A percentile compares a stretch with the other conserved stretches of the same genome.
phyloP scores from a whole-genome alignment of 2,113 vertebrate genomes.

The Myotis davidii region DNA sequence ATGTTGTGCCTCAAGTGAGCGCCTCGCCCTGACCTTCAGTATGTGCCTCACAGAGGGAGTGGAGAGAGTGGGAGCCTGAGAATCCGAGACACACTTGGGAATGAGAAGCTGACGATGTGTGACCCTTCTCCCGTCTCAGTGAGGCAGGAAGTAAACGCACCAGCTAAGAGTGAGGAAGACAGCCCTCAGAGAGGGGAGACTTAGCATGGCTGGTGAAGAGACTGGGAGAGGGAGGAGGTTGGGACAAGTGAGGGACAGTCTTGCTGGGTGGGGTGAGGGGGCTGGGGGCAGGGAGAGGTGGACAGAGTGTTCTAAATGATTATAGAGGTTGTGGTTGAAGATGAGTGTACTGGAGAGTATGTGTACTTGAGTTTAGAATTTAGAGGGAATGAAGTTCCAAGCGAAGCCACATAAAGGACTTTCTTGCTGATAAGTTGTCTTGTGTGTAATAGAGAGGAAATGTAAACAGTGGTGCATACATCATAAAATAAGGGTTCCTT shows the following conservation, averaged over 20 bases:
- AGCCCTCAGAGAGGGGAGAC: background rate
- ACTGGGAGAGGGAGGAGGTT: background rate
- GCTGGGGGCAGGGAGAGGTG: background rate
- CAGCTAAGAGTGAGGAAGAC: background rate
- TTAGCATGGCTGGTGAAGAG: background rate
- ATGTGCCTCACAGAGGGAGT: background rate
- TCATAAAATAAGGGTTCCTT: background rate
- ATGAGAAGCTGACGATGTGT: background rate
- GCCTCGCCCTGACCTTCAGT: too few relatives aligned
- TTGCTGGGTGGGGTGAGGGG: background rate
- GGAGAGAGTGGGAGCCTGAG: background rate
- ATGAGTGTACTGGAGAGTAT: background rate
- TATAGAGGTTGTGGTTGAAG: background rate
- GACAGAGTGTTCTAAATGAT: background rate
- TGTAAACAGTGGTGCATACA: background rate
- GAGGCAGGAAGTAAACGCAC: background rate
- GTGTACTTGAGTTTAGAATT: background rate
- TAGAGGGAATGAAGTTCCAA: background rate
- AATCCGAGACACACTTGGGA: background rate
- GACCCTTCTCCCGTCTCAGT: background rate
- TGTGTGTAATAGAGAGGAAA: background rate
- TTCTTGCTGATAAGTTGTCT: background rate
- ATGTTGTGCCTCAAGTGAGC: background rate
- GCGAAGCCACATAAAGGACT: background rate
- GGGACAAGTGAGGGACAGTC: background rate